phyloP scores from a whole-genome alignment of 2,113 vertebrate genomes.

The Cynopterus brachyotis region DNA sequence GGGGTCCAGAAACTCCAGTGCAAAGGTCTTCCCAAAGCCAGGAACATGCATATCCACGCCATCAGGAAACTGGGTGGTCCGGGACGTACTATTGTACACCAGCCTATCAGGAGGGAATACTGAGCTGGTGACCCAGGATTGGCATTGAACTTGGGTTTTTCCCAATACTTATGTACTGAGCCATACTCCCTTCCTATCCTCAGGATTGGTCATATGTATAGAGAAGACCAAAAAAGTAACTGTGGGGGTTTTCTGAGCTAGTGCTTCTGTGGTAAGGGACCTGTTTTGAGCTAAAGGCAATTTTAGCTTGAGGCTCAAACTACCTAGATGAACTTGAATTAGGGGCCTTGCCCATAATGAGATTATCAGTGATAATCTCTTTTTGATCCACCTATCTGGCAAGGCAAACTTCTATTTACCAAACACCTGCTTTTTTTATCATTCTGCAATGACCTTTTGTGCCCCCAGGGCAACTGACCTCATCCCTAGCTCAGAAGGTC shows the following conservation, averaged over 20 bases:
- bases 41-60: slow-evolving; percentile 94
- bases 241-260: background rate
- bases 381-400: background rate
- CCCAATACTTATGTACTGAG: background rate
- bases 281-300: background rate
- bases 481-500: background rate
- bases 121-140: background rate
- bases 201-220: background rate
- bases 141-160: background rate
- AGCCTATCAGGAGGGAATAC: slow-evolving; percentile 81
- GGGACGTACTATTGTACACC: slow-evolving; percentile 93
- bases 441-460: background rate
- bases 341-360: background rate
- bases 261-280: background rate
- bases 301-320: background rate
- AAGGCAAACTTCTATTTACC: background rate
- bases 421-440: background rate
- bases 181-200: background rate
- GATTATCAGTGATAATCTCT: background rate
- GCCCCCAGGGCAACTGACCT: background rate
- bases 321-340: background rate
- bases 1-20: slow-evolving; percentile 96
- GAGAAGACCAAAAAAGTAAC: background rate
- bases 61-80: slow-evolving; percentile 87
- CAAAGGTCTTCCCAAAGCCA: slow-evolving; percentile 93